A percentile compares a stretch with the other conserved stretches of the same genome.
phyloP scores from a whole-genome alignment of 1,140 invertebrate species.

The Reticulitermes speratus region DNA sequence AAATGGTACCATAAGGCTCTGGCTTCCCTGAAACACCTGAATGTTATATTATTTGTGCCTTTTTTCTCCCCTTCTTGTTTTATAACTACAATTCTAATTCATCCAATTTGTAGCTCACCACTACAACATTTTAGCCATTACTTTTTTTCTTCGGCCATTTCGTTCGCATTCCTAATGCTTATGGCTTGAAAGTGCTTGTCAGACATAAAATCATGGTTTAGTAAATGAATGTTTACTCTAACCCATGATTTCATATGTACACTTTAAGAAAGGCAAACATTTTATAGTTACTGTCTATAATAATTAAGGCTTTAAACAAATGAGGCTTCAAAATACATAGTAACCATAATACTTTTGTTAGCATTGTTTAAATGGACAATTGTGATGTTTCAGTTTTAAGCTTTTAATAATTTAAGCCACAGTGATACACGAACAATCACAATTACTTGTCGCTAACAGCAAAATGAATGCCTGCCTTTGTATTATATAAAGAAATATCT shows the following conservation, averaged over 20 bases:
- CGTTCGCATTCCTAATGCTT: not conserved
- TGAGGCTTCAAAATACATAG: too few relatives aligned
- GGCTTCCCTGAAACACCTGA: not conserved
- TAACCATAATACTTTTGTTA: not conserved
- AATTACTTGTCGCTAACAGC: not conserved
- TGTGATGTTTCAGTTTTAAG: not conserved
- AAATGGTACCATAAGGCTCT: not conserved
- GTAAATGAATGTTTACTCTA: slow-evolving; percentile 1
- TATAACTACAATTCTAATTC: not conserved
- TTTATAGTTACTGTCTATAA: not conserved
- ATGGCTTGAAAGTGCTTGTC: not conserved
- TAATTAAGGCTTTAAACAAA: too few relatives aligned
- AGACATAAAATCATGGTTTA: not conserved
- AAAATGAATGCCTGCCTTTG: not conserved
- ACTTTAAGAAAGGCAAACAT: not conserved
- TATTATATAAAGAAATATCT: not conserved
- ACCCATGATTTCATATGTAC: not conserved
- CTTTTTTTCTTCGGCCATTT: not conserved
- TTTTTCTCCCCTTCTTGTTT: not conserved
- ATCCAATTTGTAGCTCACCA: not conserved
- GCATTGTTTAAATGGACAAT: not conserved
- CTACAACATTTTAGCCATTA: not conserved
- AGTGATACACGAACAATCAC: not conserved
- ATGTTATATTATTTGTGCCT: not conserved
- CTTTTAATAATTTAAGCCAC: not conserved